These are phyloP conservation scores for Channallabes apus DNA, from an alignment of 2,797 vertebrate species.

Conservation along the genomic window DNA sequence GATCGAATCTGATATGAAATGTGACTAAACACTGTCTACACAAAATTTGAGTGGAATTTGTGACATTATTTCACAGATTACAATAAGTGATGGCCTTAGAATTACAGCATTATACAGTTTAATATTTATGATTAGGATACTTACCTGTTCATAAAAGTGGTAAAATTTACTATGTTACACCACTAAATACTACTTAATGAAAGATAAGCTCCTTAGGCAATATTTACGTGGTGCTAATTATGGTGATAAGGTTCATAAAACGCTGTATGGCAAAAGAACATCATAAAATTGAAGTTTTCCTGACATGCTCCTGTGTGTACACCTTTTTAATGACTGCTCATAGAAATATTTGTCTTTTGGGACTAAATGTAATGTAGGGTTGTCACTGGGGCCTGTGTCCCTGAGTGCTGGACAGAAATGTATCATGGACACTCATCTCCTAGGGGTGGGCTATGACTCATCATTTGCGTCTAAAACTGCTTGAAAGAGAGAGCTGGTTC, in stretches of 20 bases:
- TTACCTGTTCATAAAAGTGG: not conserved
- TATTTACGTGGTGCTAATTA: conserved; percentile 10
- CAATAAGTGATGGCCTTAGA: not conserved
- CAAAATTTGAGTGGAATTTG: conserved; percentile 12
- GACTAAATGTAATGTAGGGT: not conserved
- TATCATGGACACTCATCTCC: conserved; percentile 10
- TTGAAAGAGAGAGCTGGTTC: conserved; percentile 25
- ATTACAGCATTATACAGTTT: not conserved
- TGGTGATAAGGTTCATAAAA: not conserved
- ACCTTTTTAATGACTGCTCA: not conserved
- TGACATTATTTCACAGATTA: not conserved
- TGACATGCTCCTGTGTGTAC: not conserved
- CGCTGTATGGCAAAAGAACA: not conserved
- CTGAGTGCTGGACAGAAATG: conserved; percentile 17
- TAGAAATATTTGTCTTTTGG: not conserved
- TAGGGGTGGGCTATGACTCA: conserved; percentile 50
- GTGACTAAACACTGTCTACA: not conserved
- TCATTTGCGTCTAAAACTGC: conserved; percentile 29
- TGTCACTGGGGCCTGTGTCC: not conserved
- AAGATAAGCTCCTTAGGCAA: not conserved
- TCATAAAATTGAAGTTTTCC: not conserved
- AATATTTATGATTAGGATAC: not conserved
- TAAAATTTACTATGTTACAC: not conserved
- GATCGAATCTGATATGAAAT: not conserved
- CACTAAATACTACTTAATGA: not conserved